A percentile compares a stretch with the other conserved stretches of the same genome.
Evolutionary conservation across 1,140 invertebrate genomes (phyloP).

Genomic region (Tribolium madens): DNA sequence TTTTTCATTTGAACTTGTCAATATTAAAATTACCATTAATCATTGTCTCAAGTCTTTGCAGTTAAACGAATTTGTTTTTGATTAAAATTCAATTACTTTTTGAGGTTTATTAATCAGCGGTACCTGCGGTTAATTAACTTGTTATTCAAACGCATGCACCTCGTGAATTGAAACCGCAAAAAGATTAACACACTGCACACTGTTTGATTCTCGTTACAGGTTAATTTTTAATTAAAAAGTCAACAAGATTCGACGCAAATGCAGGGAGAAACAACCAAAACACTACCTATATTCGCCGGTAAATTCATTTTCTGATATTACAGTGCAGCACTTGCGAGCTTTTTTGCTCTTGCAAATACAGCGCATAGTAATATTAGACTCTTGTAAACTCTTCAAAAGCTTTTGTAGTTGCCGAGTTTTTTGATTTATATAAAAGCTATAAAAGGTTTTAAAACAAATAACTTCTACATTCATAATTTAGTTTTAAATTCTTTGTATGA

Average conservation of each 20-base stretch:
- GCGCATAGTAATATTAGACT: background rate
- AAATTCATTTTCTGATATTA: background rate
- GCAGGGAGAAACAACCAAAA: background rate
- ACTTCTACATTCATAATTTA: too few species aligned
- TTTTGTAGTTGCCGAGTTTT: background rate
- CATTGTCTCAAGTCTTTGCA: background rate
- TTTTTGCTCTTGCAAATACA: background rate
- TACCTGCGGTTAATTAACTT: conserved; percentile 33
- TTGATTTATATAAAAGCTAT: too few species aligned
- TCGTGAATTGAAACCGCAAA: conserved; percentile 15
- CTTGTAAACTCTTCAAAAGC: background rate
- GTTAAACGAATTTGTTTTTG: conserved; percentile 34
- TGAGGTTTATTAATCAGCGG: conserved; percentile 7
- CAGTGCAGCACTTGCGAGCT: background rate
- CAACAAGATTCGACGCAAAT: background rate
- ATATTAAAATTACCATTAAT: conserved; percentile 40
- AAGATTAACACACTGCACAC: conserved; percentile 12
- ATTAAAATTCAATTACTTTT: conserved; percentile 34
- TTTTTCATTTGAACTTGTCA: conserved; percentile 27
- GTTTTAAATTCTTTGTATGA: too few species aligned
- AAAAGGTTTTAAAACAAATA: too few species aligned
- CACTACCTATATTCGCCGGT: background rate
- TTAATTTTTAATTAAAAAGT: conserved; percentile 9
- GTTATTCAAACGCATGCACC: conserved; percentile 10
- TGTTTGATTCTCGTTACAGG: conserved; percentile 14